Evolutionary conservation across 2,797 vertebrate species (phyloP).

Genomic region (Malacoctenus gilli): DNA sequence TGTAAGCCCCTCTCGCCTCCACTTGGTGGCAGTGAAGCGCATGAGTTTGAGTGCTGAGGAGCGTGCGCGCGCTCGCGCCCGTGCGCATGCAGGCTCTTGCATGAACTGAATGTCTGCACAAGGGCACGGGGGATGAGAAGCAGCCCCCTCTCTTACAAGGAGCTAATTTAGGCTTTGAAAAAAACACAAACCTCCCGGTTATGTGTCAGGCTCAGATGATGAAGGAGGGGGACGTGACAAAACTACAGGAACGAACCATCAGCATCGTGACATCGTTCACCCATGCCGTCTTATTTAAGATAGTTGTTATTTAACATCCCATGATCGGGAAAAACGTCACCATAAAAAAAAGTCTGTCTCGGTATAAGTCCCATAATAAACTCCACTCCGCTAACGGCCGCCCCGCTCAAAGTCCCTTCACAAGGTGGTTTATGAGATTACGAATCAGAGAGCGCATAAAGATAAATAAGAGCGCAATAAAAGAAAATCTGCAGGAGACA

Average conservation of each 20-base stretch:
- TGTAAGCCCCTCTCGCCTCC: slow-evolving; percentile 29
- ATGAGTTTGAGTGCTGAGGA: slow-evolving; percentile 22
- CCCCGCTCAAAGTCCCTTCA: slow-evolving; percentile 26
- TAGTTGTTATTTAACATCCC: no score
- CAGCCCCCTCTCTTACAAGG: no score
- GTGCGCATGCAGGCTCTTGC: not conserved
- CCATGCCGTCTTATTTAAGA: no score
- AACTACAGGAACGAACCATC: no score
- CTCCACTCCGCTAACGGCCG: slow-evolving; percentile 9
- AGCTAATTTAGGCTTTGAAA: no score
- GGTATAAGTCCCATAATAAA: slow-evolving; percentile 29
- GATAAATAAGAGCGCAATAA: slow-evolving; percentile 22
- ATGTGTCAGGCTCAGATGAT: no score
- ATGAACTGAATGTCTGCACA: no score
- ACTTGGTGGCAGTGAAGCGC: slow-evolving; percentile 58
- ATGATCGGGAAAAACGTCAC: no score
- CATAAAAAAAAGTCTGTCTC: slow-evolving; percentile 20
- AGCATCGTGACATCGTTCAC: no score
- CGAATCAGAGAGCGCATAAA: slow-evolving; percentile 21
- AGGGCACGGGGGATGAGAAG: no score
- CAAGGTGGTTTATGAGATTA: slow-evolving; percentile 28
- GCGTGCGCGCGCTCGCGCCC: not conserved
- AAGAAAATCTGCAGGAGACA: not conserved
- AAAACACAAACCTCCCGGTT: no score
- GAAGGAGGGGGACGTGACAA: no score